These are phyloP conservation scores for Cebidichthys violaceus DNA, from an alignment of 2,113 vertebrate species.

Conservation along the genomic window DNA sequence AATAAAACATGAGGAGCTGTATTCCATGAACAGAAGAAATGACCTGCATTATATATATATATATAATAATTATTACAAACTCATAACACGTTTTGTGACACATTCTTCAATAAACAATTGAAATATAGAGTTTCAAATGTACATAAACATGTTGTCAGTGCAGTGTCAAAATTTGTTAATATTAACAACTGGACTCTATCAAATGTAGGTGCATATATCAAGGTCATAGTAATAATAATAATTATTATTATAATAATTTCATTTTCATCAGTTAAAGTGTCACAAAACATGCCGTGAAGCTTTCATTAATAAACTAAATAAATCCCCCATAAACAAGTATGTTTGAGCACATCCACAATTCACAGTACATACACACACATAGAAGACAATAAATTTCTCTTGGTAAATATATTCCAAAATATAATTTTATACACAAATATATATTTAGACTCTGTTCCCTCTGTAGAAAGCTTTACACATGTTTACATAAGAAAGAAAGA, in stretches of 20 bases:
- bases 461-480: constrained; percentile 81
- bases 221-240: not conserved
- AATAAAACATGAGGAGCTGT: constrained; percentile 12
- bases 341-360: constrained; percentile 70
- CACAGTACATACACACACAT: constrained; percentile 80
- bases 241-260: not conserved
- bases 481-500: constrained; percentile 68
- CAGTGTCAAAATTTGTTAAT: not conserved
- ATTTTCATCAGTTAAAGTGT: constrained; percentile 6
- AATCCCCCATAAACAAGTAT: constrained; percentile 11
- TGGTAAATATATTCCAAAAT: constrained; percentile 82
- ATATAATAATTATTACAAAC: not conserved
- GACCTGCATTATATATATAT: not conserved
- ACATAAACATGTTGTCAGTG: not conserved
- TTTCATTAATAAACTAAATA: constrained; percentile 10
- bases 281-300: constrained; percentile 20
- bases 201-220: not conserved
- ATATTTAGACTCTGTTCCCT: constrained; percentile 80
- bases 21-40: constrained; percentile 17
- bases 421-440: constrained; percentile 85
- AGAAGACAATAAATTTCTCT: constrained; percentile 78
- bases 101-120: not conserved
- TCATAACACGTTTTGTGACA: constrained; percentile 30
- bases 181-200: not conserved
- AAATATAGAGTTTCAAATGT: not conserved